Evolutionary conservation across 2,797 vertebrate species (phyloP).

Genomic region (Masticophis lateralis): DNA sequence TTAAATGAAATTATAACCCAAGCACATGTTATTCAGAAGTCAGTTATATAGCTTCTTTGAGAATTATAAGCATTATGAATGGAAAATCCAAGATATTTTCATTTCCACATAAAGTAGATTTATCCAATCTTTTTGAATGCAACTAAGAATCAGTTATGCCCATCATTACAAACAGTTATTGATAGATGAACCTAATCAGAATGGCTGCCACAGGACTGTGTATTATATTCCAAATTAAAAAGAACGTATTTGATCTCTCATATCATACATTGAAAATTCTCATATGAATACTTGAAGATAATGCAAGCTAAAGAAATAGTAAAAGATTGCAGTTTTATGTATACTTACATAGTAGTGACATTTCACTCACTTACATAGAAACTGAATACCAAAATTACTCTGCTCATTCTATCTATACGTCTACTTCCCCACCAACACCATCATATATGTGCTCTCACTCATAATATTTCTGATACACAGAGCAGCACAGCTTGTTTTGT

Average conservation of each 20-base stretch:
- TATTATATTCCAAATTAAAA: neutral
- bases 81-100: neutral
- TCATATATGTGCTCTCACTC: neutral
- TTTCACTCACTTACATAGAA: neutral
- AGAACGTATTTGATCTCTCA: neutral
- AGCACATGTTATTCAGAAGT: neutral
- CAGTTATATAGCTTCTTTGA: neutral
- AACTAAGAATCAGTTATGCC: neutral
- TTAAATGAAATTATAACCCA: neutral
- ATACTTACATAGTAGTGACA: neutral
- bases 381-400: neutral
- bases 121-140: neutral
- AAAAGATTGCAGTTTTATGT: neutral
- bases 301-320: neutral
- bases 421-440: neutral
- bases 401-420: neutral
- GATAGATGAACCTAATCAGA: neutral
- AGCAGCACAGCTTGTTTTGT: neutral
- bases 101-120: neutral
- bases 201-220: neutral
- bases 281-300: neutral
- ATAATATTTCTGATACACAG: neutral
- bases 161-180: neutral
- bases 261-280: neutral
- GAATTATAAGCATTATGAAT: neutral